These are phyloP conservation scores for Palythoa grandis DNA, from an alignment of 92 coral and sea anemone species.

Conservation along the genomic window DNA sequence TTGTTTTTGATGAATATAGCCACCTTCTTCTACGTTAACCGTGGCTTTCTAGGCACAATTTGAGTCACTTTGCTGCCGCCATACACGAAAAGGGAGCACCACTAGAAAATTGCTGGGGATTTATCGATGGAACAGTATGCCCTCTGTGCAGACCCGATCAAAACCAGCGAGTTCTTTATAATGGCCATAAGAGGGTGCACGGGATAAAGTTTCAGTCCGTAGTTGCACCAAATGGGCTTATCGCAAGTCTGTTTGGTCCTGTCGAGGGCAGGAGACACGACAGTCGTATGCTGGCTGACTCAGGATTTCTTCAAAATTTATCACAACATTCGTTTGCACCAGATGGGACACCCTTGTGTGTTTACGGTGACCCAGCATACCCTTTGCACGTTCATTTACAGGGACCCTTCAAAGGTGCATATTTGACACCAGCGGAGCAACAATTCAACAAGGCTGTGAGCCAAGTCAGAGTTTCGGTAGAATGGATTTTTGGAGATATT, in stretches of 20 bases:
- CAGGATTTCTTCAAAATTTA: neutral
- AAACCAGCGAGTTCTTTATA: constrained; percentile 53
- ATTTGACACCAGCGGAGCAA: constrained; percentile 28
- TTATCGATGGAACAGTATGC: constrained; percentile 60
- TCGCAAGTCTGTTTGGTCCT: constrained; percentile 6
- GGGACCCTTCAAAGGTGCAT: constrained; percentile 19
- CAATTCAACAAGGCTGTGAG: constrained; percentile 43
- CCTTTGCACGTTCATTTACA: constrained; percentile 43
- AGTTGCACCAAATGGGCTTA: constrained; percentile 4
- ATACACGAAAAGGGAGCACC: constrained; percentile 46
- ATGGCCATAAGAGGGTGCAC: constrained; percentile 53
- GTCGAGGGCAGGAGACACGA: constrained; percentile 10
- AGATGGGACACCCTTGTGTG: constrained; percentile 43
- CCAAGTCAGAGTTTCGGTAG: constrained; percentile 39
- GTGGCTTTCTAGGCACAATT: constrained; percentile 56
- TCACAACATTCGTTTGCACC: neutral
- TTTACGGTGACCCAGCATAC: constrained; percentile 54
- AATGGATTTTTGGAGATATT: constrained; percentile 48
- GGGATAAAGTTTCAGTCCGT: constrained; percentile 4
- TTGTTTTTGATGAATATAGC: constrained; percentile 36
- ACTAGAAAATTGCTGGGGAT: constrained; percentile 58
- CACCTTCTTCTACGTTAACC: constrained; percentile 54
- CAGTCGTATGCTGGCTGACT: constrained; percentile 20
- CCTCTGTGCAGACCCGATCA: constrained; percentile 55
- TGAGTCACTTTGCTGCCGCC: constrained; percentile 30